These are phyloP conservation scores for Lymantria dispar DNA, from an alignment of 2,888 invertebrate species.

Conservation along the genomic window DNA sequence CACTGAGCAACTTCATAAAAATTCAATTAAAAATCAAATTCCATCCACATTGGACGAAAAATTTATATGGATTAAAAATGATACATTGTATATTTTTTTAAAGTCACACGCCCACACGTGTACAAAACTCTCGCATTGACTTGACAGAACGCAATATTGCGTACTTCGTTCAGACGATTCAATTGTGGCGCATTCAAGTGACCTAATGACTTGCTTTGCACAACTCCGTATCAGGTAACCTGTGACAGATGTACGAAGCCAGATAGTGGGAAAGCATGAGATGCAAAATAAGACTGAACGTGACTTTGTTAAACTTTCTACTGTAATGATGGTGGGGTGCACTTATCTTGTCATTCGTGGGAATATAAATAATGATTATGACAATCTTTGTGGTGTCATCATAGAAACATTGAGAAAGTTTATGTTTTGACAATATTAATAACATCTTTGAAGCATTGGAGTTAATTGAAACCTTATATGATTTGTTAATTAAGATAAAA, in stretches of 20 bases:
- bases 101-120: slow-evolving; percentile 73
- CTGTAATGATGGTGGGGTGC: slow-evolving; percentile 59
- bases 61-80: too few species aligned
- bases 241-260: slow-evolving; percentile 68
- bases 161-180: slow-evolving; percentile 28
- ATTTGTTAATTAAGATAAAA: too few species aligned
- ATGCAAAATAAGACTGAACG: slow-evolving; percentile 76
- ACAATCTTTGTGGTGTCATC: slow-evolving; percentile 56
- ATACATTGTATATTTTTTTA: slow-evolving; percentile 15
- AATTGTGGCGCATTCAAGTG: slow-evolving; percentile 52
- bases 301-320: slow-evolving; percentile 75
- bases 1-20: too few species aligned
- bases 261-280: slow-evolving; percentile 64
- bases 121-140: slow-evolving; percentile 42
- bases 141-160: slow-evolving; percentile 24
- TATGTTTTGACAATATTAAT: slow-evolving; percentile 16
- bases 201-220: slow-evolving; percentile 67
- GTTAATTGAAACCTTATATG: not conserved
- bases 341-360: slow-evolving; percentile 75
- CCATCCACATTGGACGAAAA: too few species aligned
- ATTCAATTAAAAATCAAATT: too few species aligned
- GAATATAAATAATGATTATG: slow-evolving; percentile 66
- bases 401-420: slow-evolving; percentile 55
- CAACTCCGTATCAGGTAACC: slow-evolving; percentile 64
- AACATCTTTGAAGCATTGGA: not conserved